These are phyloP conservation scores for Riptortus pedestris DNA, from an alignment of 1,140 invertebrate genomes.

Conservation along the genomic window DNA sequence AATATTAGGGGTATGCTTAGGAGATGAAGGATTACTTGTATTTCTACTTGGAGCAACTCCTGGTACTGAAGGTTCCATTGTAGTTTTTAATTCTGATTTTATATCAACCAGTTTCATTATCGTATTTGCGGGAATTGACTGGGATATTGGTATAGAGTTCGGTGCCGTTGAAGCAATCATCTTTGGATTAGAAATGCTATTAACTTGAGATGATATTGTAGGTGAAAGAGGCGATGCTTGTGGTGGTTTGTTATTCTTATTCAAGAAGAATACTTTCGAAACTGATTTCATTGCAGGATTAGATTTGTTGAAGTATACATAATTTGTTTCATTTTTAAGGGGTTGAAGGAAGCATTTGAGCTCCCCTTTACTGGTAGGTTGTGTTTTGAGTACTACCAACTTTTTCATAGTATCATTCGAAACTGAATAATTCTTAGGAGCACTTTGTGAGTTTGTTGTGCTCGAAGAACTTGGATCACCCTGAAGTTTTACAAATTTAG, in stretches of 20 bases:
- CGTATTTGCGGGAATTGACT: too few relatives aligned
- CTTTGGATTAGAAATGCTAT: too few relatives aligned
- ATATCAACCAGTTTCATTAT: too few relatives aligned
- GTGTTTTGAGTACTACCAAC: background rate
- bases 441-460: background rate
- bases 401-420: background rate
- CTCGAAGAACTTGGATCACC: background rate
- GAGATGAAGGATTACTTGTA: background rate
- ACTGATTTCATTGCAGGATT: too few relatives aligned
- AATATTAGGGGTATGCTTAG: background rate
- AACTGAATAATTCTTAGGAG: background rate
- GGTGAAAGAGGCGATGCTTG: background rate
- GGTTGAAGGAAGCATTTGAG: constrained; percentile 3
- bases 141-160: too few relatives aligned
- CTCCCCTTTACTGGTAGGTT: background rate
- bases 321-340: background rate
- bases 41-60: too few relatives aligned
- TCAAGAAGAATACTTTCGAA: too few relatives aligned
- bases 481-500: constrained; percentile 1
- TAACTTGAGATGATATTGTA: too few relatives aligned
- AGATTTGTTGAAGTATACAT: background rate
- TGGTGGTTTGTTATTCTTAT: background rate
- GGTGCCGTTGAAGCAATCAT: too few relatives aligned
- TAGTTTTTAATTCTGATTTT: too few relatives aligned
- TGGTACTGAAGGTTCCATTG: too few relatives aligned